These are phyloP conservation scores for Dione juno DNA, from an alignment of 2,888 invertebrate genomes.

Conservation along the genomic window DNA sequence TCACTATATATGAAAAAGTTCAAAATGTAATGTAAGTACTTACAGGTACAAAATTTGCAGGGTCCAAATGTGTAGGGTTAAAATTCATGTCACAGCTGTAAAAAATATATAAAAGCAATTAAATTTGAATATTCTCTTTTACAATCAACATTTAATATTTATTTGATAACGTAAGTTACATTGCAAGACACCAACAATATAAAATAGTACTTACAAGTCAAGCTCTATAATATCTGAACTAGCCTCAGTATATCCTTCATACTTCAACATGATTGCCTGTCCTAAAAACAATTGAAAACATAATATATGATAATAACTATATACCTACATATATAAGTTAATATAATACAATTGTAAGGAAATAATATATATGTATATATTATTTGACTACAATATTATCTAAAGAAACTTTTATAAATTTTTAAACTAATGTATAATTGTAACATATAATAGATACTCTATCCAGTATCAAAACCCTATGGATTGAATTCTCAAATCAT, in stretches of 20 bases:
- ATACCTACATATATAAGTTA: not conserved
- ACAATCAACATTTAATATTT: too few relatives aligned
- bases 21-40: not conserved
- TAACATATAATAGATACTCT: too few relatives aligned
- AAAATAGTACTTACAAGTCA: not conserved
- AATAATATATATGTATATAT: not conserved
- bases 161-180: too few relatives aligned
- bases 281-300: not conserved
- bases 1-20: too few relatives aligned
- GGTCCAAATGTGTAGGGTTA: constrained; percentile 3
- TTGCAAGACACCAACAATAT: not conserved
- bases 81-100: not conserved
- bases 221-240: not conserved
- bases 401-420: too few relatives aligned
- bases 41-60: not conserved
- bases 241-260: not conserved
- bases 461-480: too few relatives aligned
- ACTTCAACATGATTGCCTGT: not conserved
- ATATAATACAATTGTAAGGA: not conserved
- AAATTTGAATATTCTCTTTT: too few relatives aligned
- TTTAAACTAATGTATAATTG: too few relatives aligned
- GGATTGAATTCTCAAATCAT: not conserved
- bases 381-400: too few relatives aligned
- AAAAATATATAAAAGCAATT: not conserved
- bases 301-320: not conserved